These are phyloP conservation scores for Agonopterix heracliana DNA, from an alignment of 2,888 invertebrate species.

Conservation along the genomic window DNA sequence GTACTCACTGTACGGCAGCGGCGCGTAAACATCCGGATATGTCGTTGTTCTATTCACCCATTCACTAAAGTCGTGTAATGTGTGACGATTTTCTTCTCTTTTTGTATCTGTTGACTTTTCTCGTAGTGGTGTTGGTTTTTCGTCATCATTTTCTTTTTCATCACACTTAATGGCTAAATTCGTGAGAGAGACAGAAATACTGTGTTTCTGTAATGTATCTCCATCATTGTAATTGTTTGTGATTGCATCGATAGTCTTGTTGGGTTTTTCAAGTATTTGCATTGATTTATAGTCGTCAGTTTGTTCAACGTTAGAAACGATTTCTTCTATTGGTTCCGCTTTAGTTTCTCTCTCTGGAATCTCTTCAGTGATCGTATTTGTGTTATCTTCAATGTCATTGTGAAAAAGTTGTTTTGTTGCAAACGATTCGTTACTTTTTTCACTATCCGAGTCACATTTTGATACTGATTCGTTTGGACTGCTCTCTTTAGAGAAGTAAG, in stretches of 20 bases:
- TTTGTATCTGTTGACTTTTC: constrained; percentile 30
- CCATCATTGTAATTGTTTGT: constrained; percentile 8
- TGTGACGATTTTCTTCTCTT: constrained; percentile 48
- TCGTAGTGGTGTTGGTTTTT: constrained; percentile 12
- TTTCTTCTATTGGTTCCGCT: constrained; percentile 15
- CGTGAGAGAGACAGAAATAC: constrained; percentile 23
- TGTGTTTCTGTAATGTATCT: constrained; percentile 6
- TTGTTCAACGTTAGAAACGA: constrained; percentile 29
- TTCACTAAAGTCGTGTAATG: constrained; percentile 52
- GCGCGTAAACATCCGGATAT: constrained; percentile 85
- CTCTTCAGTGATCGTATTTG: not conserved
- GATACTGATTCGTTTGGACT: constrained; percentile 55
- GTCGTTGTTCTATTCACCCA: constrained; percentile 70
- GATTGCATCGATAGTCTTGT: constrained; percentile 10
- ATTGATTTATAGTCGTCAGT: constrained; percentile 62
- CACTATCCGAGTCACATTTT: constrained; percentile 57
- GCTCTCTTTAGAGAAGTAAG: constrained; percentile 64
- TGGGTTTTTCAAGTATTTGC: constrained; percentile 33
- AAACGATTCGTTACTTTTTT: constrained; percentile 41
- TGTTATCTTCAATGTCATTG: not conserved
- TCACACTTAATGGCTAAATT: constrained; percentile 21
- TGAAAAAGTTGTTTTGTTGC: not conserved
- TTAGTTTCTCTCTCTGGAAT: constrained; percentile 3
- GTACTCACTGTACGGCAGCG: constrained; percentile 86
- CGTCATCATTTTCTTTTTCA: constrained; percentile 19